Percentiles rank a stretch among this genome's conserved stretches.
Conservation (phyloP, 30 jellyfish, hydroid and myxozoan genomes). For the Turritopsis dohrnii region DNA sequence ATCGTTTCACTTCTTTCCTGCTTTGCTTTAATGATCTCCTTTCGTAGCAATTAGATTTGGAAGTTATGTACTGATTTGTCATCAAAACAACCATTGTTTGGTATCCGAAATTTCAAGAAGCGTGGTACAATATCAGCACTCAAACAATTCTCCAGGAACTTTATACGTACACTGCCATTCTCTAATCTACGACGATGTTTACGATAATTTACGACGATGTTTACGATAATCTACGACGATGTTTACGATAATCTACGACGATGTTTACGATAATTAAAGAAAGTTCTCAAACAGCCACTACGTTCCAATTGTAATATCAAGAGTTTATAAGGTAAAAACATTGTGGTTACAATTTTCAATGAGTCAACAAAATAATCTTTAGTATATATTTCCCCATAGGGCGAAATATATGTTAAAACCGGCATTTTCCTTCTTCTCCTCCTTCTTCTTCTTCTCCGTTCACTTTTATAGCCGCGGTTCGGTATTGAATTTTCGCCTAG, state of each 20-base stretch:
- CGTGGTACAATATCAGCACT: background rate
- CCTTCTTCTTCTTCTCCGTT: too few species aligned
- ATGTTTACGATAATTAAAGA: background rate
- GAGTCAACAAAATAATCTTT: too few species aligned
- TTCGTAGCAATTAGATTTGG: background rate
- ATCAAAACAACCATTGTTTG: constrained; percentile 18
- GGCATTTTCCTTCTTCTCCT: too few species aligned
- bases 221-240: too few species aligned
- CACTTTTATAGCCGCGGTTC: too few species aligned
- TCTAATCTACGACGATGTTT: background rate
- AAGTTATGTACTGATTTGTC: constrained; percentile 5
- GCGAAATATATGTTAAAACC: too few species aligned
- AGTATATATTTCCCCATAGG: too few species aligned
- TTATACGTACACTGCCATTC: background rate
- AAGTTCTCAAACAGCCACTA: background rate
- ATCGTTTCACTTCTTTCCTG: background rate
- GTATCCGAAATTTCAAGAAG: constrained; percentile 4
- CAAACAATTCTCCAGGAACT: constrained; percentile 1
- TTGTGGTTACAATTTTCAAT: too few species aligned
- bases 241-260: too few species aligned
- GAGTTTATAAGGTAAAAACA: constrained; percentile 1
- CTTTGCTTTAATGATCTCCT: background rate
- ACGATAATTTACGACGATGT: too few species aligned
- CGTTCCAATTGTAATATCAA: background rate
- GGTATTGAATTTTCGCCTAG: too few species aligned